Evolutionary conservation across 2,797 vertebrate species (phyloP).

Genomic region (Pteropus rufus): DNA sequence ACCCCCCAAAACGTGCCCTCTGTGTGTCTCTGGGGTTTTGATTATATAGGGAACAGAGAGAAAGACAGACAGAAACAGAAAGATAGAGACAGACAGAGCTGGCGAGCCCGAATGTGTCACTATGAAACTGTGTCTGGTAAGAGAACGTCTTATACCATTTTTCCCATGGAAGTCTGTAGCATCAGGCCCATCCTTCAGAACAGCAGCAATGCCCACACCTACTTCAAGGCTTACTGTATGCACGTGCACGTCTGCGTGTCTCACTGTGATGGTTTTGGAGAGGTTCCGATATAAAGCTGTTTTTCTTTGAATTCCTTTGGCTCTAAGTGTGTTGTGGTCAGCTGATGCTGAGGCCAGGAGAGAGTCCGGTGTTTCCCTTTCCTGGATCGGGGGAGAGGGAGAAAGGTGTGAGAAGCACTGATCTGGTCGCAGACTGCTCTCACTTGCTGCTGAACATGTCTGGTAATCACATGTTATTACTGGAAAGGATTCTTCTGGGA

Average conservation of each 20-base stretch:
- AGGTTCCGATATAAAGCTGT: background rate
- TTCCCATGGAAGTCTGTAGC: background rate
- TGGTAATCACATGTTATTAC: background rate
- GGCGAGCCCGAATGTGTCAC: background rate
- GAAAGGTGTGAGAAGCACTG: background rate
- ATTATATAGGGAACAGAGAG: background rate
- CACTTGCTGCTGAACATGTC: background rate
- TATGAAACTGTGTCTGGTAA: background rate
- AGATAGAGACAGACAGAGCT: background rate
- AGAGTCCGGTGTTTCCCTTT: background rate
- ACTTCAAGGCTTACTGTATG: background rate
- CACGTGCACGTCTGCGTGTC: background rate
- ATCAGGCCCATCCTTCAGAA: background rate
- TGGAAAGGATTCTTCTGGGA: conserved; percentile 46
- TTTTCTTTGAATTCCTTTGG: background rate
- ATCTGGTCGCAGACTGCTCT: background rate
- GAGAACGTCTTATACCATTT: accelerated
- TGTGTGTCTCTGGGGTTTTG: background rate
- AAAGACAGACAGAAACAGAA: background rate
- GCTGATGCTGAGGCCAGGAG: background rate
- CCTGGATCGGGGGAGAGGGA: background rate
- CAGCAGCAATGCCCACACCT: accelerated
- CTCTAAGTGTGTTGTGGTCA: background rate
- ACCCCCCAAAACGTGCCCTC: too few species aligned
- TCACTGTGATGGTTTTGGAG: background rate